Evolutionary conservation across 1,140 invertebrate species (phyloP), one percentile per base, ranked within the genome.

Genomic region (Lordiphosa stackelbergi): DNA sequence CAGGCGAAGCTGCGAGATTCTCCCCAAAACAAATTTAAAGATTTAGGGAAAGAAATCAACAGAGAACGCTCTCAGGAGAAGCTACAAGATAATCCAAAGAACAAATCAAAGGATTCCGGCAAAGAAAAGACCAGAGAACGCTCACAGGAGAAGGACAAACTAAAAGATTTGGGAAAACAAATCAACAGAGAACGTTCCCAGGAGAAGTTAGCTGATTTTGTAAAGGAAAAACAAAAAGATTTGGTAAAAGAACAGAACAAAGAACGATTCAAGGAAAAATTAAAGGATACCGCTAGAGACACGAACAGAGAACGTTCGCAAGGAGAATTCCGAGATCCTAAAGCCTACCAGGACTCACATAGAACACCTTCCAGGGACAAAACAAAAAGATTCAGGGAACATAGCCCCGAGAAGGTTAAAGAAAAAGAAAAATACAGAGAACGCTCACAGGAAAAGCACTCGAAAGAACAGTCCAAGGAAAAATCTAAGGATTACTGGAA

Each of bases 401-500:
- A 12, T 7, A 49, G 35, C 8, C 38, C 16, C 13, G 54, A 47
- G 3, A 47, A 11, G 5, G 12, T 37, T 13, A 13, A 3, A 7
- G 22, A 5, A 2, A 9, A 11, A 13, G 43, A 38, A 5, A 37
- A 22, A 4, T 4, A 11, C 7, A 16, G 9, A 5, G 47, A 63
- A 19, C 42, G 42, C 4, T 22, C 16, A 0, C 4, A 8, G 2
- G 59, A 61, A n/a, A 63, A 31, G 40, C 40, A 11, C 7, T 28
- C 22, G 24, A 11, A 5, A 19, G 43, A 48, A 5, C 16, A 4
- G 5, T 13, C 62, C 12, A 65, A 10, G n/a, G 53, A 57, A 13
- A 46, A 12, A 11, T 7, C 35, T 0, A 43, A 11, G 0, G 59
- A 64, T 3, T 37, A 24, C 38, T 9, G 22, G 8, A 41, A 24